Evolutionary conservation across 2,797 vertebrate genomes (phyloP), one percentile per base, ranked within the genome.

Genomic region (Philypnodon macrostomus): DNA sequence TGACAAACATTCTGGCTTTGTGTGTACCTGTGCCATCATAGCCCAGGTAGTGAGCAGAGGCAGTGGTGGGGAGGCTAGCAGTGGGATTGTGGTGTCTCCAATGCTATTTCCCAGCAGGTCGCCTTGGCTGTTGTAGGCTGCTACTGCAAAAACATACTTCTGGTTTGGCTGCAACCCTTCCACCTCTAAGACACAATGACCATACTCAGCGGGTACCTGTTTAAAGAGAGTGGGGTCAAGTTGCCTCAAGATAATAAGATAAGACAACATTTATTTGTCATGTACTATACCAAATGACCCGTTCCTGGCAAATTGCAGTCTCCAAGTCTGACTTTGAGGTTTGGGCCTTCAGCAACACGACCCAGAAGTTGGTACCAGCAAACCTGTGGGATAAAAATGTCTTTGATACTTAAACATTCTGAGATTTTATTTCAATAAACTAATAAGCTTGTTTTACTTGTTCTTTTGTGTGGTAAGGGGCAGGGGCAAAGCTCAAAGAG

Each of bases 101-200:
- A 95, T 70, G 7, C 73, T 49, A 41, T 85, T 83, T 8, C 95
- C 93, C n/a, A 98, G 62, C 21, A 97, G 87, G 44, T 85, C 90
- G 15, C 94, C 93, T 60, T 90, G 74, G 58, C 79, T 82, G 69
- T 91, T 85, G 73, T 94, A 98, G 0, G 94, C 95, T 56, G 94
- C 94, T 0, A 96, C 69, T 4, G 97, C 95, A 91, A 98, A 99
- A 54, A 95, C 17, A 2, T 98, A 98, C 56, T 85, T 93, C 79
- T 94, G 91, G 80, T 98, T 95, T 50, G 88, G 79, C 67, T 94
- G 80, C 60, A 98, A 85, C 4, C 87, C 92, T 34, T 89, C 85
- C 29, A 93, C 87, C 73, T 77, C 89, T 62, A 99, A 84, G 47
- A 92, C 27, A 21, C 79, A 88, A 64, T 85, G 86, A 24, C 88